Evolutionary conservation across 2,113 vertebrate genomes (phyloP).

Genomic region (Lipotes vexillifer): DNA sequence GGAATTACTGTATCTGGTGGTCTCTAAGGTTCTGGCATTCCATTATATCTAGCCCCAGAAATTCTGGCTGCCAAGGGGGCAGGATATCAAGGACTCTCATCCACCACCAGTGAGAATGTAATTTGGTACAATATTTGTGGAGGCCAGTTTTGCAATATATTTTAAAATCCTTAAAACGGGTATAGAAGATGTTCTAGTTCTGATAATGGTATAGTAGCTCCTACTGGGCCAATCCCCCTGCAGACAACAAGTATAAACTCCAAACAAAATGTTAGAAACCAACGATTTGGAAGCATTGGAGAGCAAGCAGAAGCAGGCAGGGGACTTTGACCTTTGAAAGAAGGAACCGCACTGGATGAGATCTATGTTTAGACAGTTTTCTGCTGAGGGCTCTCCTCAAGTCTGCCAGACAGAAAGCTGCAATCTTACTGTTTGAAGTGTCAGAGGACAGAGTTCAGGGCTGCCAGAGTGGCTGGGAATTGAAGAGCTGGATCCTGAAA

Average conservation of each 20-base stretch:
- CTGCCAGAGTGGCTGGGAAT: neutral
- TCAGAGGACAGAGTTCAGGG: neutral
- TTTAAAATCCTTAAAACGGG: neutral
- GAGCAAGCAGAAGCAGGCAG: neutral
- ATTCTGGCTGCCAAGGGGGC: neutral
- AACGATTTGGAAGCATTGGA: neutral
- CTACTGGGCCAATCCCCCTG: neutral
- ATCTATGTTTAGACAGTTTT: neutral
- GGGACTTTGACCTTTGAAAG: neutral
- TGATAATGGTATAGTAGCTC: neutral
- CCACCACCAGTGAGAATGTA: neutral
- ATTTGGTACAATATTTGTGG: neutral
- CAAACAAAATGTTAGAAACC: neutral
- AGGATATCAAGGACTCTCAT: neutral
- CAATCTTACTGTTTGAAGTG: neutral
- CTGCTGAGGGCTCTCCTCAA: neutral
- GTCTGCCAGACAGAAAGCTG: neutral
- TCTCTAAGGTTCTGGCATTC: neutral
- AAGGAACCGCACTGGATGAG: neutral
- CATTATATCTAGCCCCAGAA: neutral
- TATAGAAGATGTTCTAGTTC: neutral
- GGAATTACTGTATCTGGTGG: neutral
- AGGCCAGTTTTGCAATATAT: neutral
- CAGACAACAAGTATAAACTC: neutral
- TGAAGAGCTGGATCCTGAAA: neutral